phyloP scores from a whole-genome alignment of 2,888 invertebrate species.

The Mimachlamys varia region DNA sequence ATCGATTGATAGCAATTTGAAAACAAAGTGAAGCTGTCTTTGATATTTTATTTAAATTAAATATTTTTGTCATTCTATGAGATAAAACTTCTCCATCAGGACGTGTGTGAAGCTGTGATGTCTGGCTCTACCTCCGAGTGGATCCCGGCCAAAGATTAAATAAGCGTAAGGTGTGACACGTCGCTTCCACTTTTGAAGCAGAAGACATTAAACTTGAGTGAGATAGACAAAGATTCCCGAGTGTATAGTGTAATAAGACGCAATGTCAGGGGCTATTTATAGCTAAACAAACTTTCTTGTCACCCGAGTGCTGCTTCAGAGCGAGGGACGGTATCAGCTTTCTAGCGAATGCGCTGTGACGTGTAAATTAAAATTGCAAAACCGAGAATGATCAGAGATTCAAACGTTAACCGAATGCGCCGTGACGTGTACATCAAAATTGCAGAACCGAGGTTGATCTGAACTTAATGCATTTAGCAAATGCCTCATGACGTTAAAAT shows the following conservation, averaged over 20 bases:
- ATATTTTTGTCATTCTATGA: neutral
- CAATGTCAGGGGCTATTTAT: neutral
- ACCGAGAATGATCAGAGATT: no score
- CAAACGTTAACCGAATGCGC: no score
- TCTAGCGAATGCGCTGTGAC: no score
- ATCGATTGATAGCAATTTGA: neutral
- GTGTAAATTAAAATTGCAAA: no score
- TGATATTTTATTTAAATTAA: neutral
- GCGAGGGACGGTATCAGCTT: no score
- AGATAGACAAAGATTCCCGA: neutral
- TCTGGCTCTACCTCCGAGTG: neutral
- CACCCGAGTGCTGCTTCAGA: no score
- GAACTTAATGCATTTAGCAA: no score
- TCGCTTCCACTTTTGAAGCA: neutral
- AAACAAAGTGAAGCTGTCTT: neutral
- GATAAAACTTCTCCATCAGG: neutral
- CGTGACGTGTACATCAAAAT: no score
- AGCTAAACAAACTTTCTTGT: neutral
- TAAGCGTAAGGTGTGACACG: neutral
- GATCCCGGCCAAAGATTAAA: neutral
- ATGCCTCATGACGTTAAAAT: no score
- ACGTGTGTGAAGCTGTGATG: neutral
- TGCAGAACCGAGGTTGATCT: no score
- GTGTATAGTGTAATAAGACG: neutral
- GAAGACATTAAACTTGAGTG: slow-evolving; percentile 7